Evolutionary conservation across 2,797 vertebrate genomes (phyloP).

Genomic region (Sternarchorhynchus goeldii): DNA sequence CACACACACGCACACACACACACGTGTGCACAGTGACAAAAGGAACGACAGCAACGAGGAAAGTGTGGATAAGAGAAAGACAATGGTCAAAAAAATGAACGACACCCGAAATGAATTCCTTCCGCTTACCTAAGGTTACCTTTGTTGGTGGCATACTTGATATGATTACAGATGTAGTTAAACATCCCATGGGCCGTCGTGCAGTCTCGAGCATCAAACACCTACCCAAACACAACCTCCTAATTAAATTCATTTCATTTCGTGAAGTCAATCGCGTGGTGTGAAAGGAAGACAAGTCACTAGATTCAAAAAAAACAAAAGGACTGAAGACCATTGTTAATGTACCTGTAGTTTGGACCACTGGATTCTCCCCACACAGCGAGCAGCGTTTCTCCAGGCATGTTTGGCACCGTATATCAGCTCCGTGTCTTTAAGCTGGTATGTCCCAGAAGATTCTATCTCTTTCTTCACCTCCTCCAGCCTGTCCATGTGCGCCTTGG

Average conservation of each 20-base stretch:
- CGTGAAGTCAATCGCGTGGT: constrained; percentile 5
- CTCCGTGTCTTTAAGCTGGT: constrained; percentile 95
- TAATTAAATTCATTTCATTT: constrained; percentile 13
- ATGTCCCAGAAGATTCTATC: constrained; percentile 85
- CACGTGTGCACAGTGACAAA: background rate
- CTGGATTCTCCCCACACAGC: constrained; percentile 96
- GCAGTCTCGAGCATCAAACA: constrained; percentile 97
- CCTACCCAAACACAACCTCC: constrained; percentile 69
- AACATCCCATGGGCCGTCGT: constrained; percentile 97
- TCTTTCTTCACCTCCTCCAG: constrained; percentile 94
- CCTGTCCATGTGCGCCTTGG: constrained; percentile 90
- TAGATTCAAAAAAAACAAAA: too few relatives aligned
- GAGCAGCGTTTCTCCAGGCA: constrained; percentile 93
- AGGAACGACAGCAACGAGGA: background rate
- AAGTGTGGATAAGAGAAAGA: background rate
- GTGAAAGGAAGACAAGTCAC: background rate
- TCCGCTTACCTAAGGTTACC: constrained; percentile 91
- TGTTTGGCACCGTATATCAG: constrained; percentile 97
- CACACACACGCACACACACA: background rate
- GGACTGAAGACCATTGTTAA: background rate
- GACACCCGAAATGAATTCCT: constrained; percentile 37
- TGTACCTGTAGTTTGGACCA: constrained; percentile 98
- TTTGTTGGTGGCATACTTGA: constrained; percentile 99
- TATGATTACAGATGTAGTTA: constrained; percentile 98
- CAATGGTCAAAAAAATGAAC: background rate